A percentile compares a stretch with the other conserved stretches of the same genome.
Conservation (phyloP, 2,888 invertebrate genomes). For the Zaprionus lineosus region DNA sequence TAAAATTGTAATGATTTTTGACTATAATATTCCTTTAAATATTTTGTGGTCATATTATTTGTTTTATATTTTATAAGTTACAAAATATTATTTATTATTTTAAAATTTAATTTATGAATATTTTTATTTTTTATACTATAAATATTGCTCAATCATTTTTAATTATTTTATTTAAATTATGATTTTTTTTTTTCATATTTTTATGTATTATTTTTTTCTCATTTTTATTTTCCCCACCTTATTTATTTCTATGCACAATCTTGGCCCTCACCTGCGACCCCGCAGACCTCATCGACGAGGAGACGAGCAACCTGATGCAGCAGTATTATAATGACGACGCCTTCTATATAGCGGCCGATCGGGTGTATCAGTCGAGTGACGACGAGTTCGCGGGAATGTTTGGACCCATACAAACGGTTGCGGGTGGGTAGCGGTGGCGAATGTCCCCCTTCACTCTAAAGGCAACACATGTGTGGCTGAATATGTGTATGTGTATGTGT, state of each 20-base stretch:
- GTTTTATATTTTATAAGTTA: no score
- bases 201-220: neutral
- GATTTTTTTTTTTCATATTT: neutral
- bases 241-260: constrained; percentile 24
- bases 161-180: neutral
- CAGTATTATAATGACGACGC: constrained; percentile 82
- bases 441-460: no score
- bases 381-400: constrained; percentile 82
- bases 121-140: no score
- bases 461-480: no score
- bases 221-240: constrained; percentile 13
- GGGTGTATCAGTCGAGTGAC: constrained; percentile 81
- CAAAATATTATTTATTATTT: no score
- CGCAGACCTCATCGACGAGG: constrained; percentile 81
- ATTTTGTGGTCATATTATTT: no score
- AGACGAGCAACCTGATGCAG: constrained; percentile 80
- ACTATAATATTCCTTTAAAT: no score
- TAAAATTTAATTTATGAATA: no score
- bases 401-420: constrained; percentile 82
- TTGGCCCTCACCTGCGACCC: constrained; percentile 3
- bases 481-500: no score
- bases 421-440: constrained; percentile 81
- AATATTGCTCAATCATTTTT: no score
- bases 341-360: constrained; percentile 82
- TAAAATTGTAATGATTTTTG: constrained; percentile 1